phyloP scores from a whole-genome alignment of 2,113 vertebrate species.

The Eudorcas thomsonii region DNA sequence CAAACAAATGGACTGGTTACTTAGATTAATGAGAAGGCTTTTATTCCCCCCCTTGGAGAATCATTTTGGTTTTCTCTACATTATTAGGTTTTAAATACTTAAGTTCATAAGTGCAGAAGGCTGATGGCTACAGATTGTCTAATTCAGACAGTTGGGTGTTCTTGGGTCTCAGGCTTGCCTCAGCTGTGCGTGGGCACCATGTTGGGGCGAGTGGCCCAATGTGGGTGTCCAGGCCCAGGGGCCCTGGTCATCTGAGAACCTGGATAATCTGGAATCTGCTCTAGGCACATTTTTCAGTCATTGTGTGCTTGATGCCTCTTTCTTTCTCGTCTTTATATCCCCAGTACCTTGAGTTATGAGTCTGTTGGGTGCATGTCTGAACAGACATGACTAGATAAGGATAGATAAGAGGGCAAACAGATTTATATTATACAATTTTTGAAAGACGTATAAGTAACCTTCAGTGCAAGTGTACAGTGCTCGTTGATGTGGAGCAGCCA shows the following conservation, averaged over 20 bases:
- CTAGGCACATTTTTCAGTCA: not conserved
- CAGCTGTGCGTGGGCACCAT: not conserved
- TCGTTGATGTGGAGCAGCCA: not conserved
- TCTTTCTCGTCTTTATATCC: not conserved
- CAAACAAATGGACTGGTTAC: conserved; percentile 61
- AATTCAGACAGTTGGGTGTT: not conserved
- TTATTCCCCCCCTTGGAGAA: not conserved
- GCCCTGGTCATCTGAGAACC: rapidly evolving
- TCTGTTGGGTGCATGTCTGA: not conserved
- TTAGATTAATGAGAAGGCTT: conserved; percentile 10
- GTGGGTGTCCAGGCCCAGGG: too few relatives aligned
- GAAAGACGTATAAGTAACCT: not conserved
- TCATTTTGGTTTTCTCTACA: not conserved
- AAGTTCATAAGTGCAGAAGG: not conserved
- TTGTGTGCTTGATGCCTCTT: not conserved
- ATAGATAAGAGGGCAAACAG: too few relatives aligned
- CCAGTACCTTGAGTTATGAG: not conserved
- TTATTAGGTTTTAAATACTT: not conserved
- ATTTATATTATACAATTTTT: not conserved
- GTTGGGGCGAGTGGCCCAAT: not conserved
- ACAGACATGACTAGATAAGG: not conserved
- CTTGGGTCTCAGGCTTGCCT: not conserved
- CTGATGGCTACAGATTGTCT: not conserved
- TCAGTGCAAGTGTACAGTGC: not conserved
- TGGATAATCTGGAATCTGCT: not conserved